Conservation (phyloP, 2,113 vertebrate genomes). For the Phylloscopus trochiloides region DNA sequence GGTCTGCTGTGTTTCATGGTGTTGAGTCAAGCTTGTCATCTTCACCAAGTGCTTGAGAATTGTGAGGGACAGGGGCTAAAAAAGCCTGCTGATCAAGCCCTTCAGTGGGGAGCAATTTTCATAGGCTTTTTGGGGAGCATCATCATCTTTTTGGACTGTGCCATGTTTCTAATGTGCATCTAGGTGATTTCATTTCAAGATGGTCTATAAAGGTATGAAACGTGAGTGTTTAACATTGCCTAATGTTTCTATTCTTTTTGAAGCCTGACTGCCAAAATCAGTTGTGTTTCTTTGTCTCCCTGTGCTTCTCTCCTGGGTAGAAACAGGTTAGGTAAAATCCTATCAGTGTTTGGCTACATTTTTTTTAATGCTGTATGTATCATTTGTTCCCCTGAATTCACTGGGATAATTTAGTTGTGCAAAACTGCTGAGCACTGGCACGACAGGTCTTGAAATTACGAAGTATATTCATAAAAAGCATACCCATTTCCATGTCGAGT, state of each 20-base stretch:
- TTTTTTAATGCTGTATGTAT: background rate
- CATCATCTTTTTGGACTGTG: background rate
- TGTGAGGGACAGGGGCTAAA: background rate
- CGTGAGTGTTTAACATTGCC: background rate
- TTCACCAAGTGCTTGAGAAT: background rate
- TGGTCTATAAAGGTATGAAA: background rate
- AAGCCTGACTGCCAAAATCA: accelerated
- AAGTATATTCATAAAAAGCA: background rate
- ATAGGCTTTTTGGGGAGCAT: background rate
- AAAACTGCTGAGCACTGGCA: background rate
- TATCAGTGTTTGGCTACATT: background rate
- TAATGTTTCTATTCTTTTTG: background rate
- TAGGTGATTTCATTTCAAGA: background rate
- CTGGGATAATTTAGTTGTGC: background rate
- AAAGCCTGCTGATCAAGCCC: background rate
- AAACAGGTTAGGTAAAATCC: background rate
- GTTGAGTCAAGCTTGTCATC: background rate
- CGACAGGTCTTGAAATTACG: background rate
- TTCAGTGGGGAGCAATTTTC: background rate
- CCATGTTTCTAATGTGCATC: background rate
- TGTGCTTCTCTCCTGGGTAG: background rate
- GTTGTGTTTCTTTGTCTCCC: background rate
- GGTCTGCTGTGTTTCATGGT: background rate
- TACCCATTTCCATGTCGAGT: background rate
- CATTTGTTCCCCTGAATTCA: background rate